These are phyloP conservation scores for Drosophila elegans DNA, from an alignment of 1,140 invertebrate genomes.

Conservation along the genomic window DNA sequence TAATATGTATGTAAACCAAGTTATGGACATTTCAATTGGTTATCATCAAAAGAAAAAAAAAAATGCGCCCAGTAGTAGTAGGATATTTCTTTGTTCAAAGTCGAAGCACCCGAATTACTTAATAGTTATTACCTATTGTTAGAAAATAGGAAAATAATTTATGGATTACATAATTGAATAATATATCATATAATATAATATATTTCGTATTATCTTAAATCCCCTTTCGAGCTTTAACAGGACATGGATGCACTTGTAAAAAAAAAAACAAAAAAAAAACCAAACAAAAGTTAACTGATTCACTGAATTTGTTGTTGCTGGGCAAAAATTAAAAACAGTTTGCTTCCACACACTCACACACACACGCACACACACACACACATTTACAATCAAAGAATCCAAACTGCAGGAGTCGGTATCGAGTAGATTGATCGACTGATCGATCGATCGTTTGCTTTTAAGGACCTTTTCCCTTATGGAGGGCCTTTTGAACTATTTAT, in stretches of 20 bases:
- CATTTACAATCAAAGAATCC: slow-evolving; percentile 20
- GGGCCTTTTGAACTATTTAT: slow-evolving; percentile 13
- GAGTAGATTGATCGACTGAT: too few species aligned
- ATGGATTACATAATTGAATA: slow-evolving; percentile 1
- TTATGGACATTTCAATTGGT: slow-evolving; percentile 1
- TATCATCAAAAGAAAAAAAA: slow-evolving; percentile 8
- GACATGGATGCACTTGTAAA: slow-evolving; percentile 23
- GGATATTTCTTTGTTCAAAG: slow-evolving; percentile 1
- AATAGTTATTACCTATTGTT: slow-evolving; percentile 9
- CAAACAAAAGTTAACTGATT: not conserved
- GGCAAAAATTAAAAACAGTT: slow-evolving; percentile 8
- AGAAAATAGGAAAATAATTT: slow-evolving; percentile 8
- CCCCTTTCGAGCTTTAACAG: slow-evolving; percentile 12
- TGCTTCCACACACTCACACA: not conserved
- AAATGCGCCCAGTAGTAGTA: slow-evolving; percentile 1
- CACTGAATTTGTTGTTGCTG: not conserved
- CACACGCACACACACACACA: not conserved
- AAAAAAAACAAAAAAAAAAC: not conserved
- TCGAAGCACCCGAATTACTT: slow-evolving; percentile 10
- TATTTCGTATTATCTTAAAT: slow-evolving; percentile 12
- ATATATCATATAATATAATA: slow-evolving; percentile 18
- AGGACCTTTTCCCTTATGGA: slow-evolving; percentile 1
- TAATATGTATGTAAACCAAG: not conserved
- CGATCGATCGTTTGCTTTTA: slow-evolving; percentile 3
- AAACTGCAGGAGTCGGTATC: not conserved